These are phyloP conservation scores for Anthoscopus minutus DNA, from an alignment of 2,113 vertebrate species.

Conservation along the genomic window DNA sequence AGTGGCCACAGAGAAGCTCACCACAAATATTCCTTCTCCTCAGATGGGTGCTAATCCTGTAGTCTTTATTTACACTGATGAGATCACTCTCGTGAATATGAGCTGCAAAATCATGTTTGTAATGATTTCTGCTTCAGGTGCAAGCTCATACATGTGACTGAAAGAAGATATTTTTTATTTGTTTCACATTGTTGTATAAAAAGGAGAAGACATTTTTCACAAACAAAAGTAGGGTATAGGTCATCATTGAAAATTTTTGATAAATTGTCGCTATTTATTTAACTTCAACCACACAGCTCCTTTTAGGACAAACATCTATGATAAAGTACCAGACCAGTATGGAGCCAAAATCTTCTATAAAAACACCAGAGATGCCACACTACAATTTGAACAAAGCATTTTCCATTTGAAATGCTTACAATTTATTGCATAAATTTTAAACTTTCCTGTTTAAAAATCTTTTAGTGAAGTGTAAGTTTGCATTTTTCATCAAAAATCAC, in stretches of 20 bases:
- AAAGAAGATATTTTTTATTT: neutral
- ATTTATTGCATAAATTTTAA: neutral
- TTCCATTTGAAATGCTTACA: neutral
- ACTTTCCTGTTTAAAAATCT: neutral
- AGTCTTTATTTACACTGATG: neutral
- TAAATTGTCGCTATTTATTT: neutral
- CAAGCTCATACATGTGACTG: neutral
- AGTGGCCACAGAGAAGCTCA: neutral
- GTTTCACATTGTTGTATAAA: neutral
- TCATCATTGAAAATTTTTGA: neutral
- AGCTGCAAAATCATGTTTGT: neutral
- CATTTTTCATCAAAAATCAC: neutral
- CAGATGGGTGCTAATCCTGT: neutral
- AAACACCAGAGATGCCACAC: neutral
- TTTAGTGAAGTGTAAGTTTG: neutral
- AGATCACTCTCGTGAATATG: neutral
- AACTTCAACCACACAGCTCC: neutral
- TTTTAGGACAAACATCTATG: neutral
- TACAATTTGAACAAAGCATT: neutral
- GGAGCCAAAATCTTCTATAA: neutral
- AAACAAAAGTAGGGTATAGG: neutral
- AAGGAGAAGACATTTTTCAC: neutral
- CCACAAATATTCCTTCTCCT: neutral
- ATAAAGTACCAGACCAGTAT: neutral
- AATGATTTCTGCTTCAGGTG: neutral